Conservation (phyloP, 2,113 vertebrate genomes). For the Pipa parva region DNA sequence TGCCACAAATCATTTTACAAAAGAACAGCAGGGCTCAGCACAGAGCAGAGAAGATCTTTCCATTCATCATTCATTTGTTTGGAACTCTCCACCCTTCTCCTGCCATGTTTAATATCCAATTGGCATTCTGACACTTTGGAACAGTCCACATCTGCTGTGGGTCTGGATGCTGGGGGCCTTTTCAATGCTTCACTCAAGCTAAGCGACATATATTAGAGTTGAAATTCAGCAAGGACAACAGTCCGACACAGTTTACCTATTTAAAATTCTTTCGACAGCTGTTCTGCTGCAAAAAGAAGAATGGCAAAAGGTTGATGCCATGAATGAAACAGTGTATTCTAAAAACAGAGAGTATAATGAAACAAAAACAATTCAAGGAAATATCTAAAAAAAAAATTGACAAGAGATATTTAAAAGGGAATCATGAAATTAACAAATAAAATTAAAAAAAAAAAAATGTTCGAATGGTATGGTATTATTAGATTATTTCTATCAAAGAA, state of each 20-base stretch:
- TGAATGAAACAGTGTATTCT: too few species aligned
- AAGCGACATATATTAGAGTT: conserved; percentile 8
- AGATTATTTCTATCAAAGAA: too few species aligned
- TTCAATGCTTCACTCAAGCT: conserved; percentile 55
- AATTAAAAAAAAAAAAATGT: too few species aligned
- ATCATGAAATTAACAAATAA: too few species aligned
- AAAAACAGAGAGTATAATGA: too few species aligned
- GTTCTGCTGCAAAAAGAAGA: conserved; percentile 5
- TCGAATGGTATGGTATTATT: too few species aligned
- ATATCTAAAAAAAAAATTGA: too few species aligned
- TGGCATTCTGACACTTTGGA: conserved; percentile 88
- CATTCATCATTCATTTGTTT: conserved; percentile 78
- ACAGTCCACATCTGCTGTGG: conserved; percentile 85
- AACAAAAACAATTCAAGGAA: too few species aligned
- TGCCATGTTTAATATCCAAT: conserved; percentile 80
- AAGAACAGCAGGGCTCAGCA: conserved; percentile 83
- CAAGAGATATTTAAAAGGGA: too few species aligned
- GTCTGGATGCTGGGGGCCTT: conserved; percentile 67
- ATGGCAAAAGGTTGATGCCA: too few species aligned
- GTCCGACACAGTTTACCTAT: conserved; percentile 4
- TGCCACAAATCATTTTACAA: conserved; percentile 98
- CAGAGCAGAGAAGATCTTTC: conserved; percentile 73
- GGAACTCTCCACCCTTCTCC: conserved; percentile 70
- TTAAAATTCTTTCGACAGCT: conserved; percentile 9
- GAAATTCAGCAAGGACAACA: conserved; percentile 7